These are phyloP conservation scores for Aphaenogaster floridana DNA, from an alignment of 1,140 invertebrate species.

Conservation along the genomic window DNA sequence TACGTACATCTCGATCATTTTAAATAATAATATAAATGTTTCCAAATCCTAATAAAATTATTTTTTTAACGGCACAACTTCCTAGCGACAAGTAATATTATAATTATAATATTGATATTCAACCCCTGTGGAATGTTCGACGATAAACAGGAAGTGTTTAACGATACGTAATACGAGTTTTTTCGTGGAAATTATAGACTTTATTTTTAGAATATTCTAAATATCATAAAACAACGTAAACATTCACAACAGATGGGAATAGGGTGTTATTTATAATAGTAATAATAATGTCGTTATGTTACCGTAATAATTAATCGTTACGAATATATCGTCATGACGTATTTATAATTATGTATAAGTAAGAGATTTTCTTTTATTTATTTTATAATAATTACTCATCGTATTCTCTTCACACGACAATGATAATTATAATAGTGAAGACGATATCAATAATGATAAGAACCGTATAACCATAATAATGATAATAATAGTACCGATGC, in stretches of 20 bases:
- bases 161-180: neutral
- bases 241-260: slow-evolving; percentile 82
- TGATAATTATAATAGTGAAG: slow-evolving; percentile 69
- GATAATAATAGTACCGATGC: slow-evolving; percentile 66
- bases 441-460: slow-evolving; percentile 68
- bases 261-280: slow-evolving; percentile 78
- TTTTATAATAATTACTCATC: slow-evolving; percentile 72
- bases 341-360: slow-evolving; percentile 80
- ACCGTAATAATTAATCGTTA: slow-evolving; percentile 80
- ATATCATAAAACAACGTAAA: slow-evolving; percentile 83
- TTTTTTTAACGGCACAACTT: neutral
- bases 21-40: neutral
- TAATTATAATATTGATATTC: neutral
- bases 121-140: neutral
- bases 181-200: slow-evolving; percentile 82
- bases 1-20: neutral
- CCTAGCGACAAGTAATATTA: neutral
- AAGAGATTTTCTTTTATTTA: slow-evolving; percentile 75
- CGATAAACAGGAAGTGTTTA: slow-evolving; percentile 19
- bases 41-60: neutral
- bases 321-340: slow-evolving; percentile 75
- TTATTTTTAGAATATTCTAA: slow-evolving; percentile 83
- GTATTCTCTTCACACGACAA: slow-evolving; percentile 58
- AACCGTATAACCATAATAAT: slow-evolving; percentile 68
- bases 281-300: slow-evolving; percentile 80